phyloP scores from a whole-genome alignment of 2,113 vertebrate genomes.

The Picathartes gymnocephalus region DNA sequence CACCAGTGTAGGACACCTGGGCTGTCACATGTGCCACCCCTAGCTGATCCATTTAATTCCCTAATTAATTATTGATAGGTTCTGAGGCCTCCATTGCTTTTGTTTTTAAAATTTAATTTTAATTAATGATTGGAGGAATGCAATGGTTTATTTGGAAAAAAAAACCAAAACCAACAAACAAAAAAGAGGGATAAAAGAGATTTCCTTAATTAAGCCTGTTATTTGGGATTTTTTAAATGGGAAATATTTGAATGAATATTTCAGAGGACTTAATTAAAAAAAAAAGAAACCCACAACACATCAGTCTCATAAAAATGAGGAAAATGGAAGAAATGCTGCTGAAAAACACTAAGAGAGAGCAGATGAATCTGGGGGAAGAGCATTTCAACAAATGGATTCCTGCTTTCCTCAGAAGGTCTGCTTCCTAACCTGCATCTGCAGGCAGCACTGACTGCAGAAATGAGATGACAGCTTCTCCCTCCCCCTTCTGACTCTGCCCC shows the following conservation, averaged over 20 bases:
- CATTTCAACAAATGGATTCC: neutral
- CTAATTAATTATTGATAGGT: neutral
- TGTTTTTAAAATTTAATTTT: neutral
- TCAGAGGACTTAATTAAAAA: neutral
- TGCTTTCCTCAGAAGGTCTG: neutral
- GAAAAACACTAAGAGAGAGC: neutral
- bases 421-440: neutral
- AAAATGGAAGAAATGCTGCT: neutral
- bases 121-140: neutral
- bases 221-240: neutral
- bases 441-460: slow-evolving; percentile 16
- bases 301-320: neutral
- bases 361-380: neutral
- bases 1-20: neutral
- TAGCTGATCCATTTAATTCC: neutral
- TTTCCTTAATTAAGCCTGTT: neutral
- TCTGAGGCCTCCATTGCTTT: neutral
- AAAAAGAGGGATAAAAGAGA: neutral
- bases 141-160: neutral
- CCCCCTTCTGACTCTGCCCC: neutral
- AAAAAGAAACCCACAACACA: neutral
- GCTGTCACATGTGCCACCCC: neutral
- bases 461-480: slow-evolving; percentile 5
- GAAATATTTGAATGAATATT: neutral
- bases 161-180: no score